Evolutionary conservation across 2,888 invertebrate species (phyloP).

Genomic region (Dastarcus helophoroides): DNA sequence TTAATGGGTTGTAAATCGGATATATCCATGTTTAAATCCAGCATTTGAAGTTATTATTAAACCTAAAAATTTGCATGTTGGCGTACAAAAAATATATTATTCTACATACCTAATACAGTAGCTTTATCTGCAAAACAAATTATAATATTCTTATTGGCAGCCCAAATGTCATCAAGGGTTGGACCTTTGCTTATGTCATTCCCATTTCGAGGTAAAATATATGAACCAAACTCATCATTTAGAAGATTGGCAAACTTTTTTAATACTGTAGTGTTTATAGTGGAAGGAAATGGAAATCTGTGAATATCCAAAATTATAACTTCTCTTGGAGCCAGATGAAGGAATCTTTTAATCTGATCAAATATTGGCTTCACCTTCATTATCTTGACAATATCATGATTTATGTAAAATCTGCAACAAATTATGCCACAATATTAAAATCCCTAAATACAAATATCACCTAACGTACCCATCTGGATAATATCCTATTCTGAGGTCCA

Average conservation of each 20-base stretch:
- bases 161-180: slow-evolving; percentile 47
- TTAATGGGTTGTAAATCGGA: too few relatives aligned
- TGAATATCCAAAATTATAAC: slow-evolving; percentile 72
- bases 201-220: too few relatives aligned
- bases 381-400: slow-evolving; percentile 60
- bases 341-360: slow-evolving; percentile 57
- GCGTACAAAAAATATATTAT: too few relatives aligned
- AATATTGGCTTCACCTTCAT: slow-evolving; percentile 54
- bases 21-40: too few relatives aligned
- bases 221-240: too few relatives aligned
- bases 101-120: too few relatives aligned
- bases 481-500: slow-evolving; percentile 70
- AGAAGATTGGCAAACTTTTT: too few relatives aligned
- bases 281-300: slow-evolving; percentile 52
- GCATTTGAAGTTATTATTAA: too few relatives aligned
- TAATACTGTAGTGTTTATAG: too few relatives aligned
- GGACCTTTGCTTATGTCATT: slow-evolving; percentile 37
- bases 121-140: slow-evolving; percentile 46
- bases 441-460: background rate
- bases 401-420: slow-evolving; percentile 54
- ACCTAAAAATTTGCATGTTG: too few relatives aligned
- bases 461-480: slow-evolving; percentile 31
- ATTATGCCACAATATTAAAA: background rate
- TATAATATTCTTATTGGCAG: slow-evolving; percentile 42
- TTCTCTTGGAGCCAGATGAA: slow-evolving; percentile 55